Evolutionary conservation across 2,113 vertebrate genomes (phyloP).

Genomic region (Pionites leucogaster): DNA sequence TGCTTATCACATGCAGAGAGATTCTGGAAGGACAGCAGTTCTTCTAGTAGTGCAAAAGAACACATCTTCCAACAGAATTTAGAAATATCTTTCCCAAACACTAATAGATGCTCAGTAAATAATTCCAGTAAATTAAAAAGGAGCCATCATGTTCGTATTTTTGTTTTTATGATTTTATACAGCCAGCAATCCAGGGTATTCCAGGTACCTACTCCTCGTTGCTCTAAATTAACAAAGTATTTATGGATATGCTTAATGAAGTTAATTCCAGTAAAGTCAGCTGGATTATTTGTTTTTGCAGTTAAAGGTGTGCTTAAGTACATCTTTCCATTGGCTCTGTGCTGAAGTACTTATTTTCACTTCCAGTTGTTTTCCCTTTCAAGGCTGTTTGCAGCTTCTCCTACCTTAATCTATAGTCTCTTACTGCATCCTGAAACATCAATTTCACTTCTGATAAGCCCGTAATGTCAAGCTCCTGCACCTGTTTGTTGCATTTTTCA

Average conservation of each 20-base stretch:
- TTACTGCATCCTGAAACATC: neutral
- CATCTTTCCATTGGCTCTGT: neutral
- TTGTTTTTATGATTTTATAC: neutral
- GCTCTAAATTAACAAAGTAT: neutral
- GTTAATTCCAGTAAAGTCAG: neutral
- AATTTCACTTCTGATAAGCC: neutral
- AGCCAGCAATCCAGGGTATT: neutral
- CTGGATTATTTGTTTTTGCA: neutral
- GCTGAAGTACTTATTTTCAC: neutral
- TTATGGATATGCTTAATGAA: neutral
- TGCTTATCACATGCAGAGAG: neutral
- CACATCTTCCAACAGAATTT: slow-evolving; percentile 13
- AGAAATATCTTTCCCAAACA: slow-evolving; percentile 19
- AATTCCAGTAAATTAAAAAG: neutral
- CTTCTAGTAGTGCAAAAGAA: slow-evolving; percentile 28
- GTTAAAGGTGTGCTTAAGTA: neutral
- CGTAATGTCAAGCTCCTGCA: neutral
- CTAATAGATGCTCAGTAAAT: neutral
- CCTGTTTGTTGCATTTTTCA: neutral
- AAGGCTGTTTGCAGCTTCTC: neutral
- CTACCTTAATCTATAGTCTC: neutral
- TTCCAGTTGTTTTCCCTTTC: neutral
- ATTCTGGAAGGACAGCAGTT: slow-evolving; percentile 2
- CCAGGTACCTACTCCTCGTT: neutral
- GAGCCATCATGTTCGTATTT: neutral